A percentile compares a stretch with the other conserved stretches of the same genome.
Conservation (phyloP, 2,113 vertebrate genomes). For the Lamprotornis superbus region DNA sequence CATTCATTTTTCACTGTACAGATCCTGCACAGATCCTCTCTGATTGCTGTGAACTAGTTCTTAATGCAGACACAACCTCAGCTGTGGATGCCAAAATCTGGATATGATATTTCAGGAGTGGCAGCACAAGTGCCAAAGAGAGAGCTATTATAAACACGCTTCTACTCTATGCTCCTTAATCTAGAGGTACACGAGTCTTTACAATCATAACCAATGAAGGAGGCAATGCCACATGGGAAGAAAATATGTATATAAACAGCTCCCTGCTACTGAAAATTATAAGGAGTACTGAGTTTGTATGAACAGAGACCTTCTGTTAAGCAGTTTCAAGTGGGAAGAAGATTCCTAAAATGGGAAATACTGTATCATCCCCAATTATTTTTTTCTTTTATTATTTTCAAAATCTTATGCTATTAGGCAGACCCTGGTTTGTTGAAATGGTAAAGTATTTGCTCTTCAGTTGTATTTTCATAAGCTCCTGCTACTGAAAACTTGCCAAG, state of each 20-base stretch:
- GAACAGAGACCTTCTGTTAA: conserved; percentile 48
- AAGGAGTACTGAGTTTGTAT: conserved; percentile 3
- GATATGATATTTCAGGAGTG: conserved; percentile 44
- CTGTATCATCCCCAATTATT: not conserved
- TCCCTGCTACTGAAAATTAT: conserved; percentile 43
- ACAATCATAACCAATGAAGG: conserved; percentile 9
- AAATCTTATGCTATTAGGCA: not conserved
- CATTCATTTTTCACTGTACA: not conserved
- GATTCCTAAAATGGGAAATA: conserved; percentile 21
- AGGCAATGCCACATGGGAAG: conserved; percentile 31
- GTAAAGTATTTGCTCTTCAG: not conserved
- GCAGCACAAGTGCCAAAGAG: conserved; percentile 36
- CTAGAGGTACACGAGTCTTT: conserved; percentile 8
- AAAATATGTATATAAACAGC: conserved; percentile 47
- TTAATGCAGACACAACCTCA: conserved; percentile 38
- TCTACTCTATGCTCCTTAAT: conserved; percentile 27
- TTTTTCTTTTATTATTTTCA: not conserved
- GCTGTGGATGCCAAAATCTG: conserved; percentile 6
- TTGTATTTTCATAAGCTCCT: conserved; percentile 11
- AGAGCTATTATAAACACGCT: conserved; percentile 29
- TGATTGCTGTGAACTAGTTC: conserved; percentile 14
- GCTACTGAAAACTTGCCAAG: conserved; percentile 15
- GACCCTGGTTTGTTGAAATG: not conserved
- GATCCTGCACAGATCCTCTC: not conserved
- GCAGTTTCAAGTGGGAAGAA: conserved; percentile 39